A percentile compares a stretch with the other conserved stretches of the same genome.
Conservation (phyloP, 2,113 vertebrate species). For the Percina caprodes region DNA sequence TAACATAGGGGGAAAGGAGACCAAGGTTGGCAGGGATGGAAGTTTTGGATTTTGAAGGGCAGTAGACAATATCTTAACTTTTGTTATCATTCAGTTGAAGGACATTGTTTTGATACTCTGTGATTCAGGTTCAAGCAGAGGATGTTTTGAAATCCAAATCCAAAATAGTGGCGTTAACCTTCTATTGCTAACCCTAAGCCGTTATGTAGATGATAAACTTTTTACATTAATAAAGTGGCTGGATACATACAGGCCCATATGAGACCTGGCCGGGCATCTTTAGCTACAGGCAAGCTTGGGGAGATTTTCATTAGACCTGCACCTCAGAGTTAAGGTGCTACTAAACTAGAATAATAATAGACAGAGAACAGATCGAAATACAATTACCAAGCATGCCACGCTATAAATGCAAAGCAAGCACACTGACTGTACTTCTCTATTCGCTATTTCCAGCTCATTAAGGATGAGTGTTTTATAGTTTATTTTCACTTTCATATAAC, state of each 20-base stretch:
- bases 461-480: conserved; percentile 8
- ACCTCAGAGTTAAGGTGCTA: conserved; percentile 34
- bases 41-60: too few species aligned
- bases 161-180: neutral
- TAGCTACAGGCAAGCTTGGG: conserved; percentile 62
- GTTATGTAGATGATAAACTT: conserved; percentile 22
- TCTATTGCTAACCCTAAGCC: neutral
- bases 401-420: conserved; percentile 46
- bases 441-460: conserved; percentile 6
- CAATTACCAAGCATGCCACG: conserved; percentile 54
- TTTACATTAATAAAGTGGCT: conserved; percentile 31
- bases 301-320: conserved; percentile 64
- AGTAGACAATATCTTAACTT: too few species aligned
- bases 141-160: conserved; percentile 12
- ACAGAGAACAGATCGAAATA: conserved; percentile 63
- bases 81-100: too few species aligned
- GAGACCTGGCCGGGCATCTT: conserved; percentile 34
- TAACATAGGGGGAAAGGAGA: too few species aligned
- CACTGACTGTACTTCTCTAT: conserved; percentile 22
- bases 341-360: conserved; percentile 70
- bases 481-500: neutral
- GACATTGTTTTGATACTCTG: neutral
- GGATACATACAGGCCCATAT: conserved; percentile 5
- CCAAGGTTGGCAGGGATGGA: too few species aligned
- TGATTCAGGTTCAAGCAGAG: neutral